Evolutionary conservation across 2,113 vertebrate species (phyloP).

Genomic region (Psilopsiagon aymara): DNA sequence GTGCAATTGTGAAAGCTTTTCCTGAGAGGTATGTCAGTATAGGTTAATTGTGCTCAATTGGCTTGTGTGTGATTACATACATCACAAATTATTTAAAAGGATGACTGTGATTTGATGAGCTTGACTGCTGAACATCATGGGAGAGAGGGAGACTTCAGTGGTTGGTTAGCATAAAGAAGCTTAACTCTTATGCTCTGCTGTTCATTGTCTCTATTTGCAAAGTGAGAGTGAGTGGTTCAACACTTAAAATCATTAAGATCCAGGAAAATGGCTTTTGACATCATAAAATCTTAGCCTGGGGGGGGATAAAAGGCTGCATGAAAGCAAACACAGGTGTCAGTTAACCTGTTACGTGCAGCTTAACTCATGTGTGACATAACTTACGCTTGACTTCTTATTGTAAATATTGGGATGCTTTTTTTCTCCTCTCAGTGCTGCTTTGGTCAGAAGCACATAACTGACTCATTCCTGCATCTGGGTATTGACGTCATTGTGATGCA

Average conservation of each 20-base stretch:
- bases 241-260: neutral
- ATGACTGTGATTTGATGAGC: neutral
- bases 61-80: neutral
- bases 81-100: neutral
- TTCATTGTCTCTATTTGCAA: neutral
- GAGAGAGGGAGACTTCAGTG: neutral
- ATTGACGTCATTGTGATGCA: slow-evolving; percentile 40
- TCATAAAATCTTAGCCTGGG: neutral
- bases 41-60: slow-evolving; percentile 25
- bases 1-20: neutral
- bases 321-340: neutral
- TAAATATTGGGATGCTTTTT: neutral
- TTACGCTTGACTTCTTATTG: neutral
- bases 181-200: neutral
- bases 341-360: neutral
- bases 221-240: neutral
- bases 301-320: neutral
- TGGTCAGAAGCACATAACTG: neutral
- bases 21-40: neutral
- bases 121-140: neutral
- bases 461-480: slow-evolving; percentile 38
- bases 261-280: neutral
- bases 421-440: neutral
- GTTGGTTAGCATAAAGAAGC: neutral
- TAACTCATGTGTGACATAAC: neutral